Evolutionary conservation across 2,888 invertebrate genomes (phyloP), one percentile per base, ranked within the genome.

Genomic region (Mesorhabditis sp.): DNA sequence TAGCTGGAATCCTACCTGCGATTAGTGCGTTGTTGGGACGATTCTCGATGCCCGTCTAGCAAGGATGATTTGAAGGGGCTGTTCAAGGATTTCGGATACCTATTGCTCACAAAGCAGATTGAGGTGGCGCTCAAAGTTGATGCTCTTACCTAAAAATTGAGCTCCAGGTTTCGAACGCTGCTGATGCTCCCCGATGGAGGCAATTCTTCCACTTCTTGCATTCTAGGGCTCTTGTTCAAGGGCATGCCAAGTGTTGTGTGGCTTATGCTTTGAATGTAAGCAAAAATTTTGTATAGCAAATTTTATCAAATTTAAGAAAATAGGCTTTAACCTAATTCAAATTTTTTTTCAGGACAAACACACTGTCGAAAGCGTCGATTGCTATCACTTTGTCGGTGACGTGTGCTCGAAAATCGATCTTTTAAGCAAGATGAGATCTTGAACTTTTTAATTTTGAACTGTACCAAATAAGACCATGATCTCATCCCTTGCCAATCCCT

Each of bases 41-140:
- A 50, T 50, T 50, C 58, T 50, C 58, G 58, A n/a, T 50, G 58
- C n/a, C 58, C 58, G 58, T 10, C 58, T 13, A 50, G n/a, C n/a
- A 50, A 50, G n/a, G 58, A 50, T 50, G 58, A 50, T 2, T 2
- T 50, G 10, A 50, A 50, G 2, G 58, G 58, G 2, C 58, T 50
- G 7, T 50, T 50, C 58, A 50, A 50, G 2, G 58, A 50, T 50
- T 50, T 50, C n/a, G 58, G 58, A 50, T 10, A 10, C 7, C 58
- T 50, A 13, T n/a, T 50, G 10, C 58, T 50, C 1, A 50, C 7
- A 1, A 50, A 50, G n/a, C n/a, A 50, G 7, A 50, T 50, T 50
- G n/a, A 13, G 58, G 58, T 50, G 7, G n/a, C 1, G n/a, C 7
- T 13, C 58, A 50, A 50, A 50, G 2, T n/a, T 13, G 1, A 50